Conservation (phyloP, 2,797 vertebrate genomes). For the Sebastes umbrosus region DNA sequence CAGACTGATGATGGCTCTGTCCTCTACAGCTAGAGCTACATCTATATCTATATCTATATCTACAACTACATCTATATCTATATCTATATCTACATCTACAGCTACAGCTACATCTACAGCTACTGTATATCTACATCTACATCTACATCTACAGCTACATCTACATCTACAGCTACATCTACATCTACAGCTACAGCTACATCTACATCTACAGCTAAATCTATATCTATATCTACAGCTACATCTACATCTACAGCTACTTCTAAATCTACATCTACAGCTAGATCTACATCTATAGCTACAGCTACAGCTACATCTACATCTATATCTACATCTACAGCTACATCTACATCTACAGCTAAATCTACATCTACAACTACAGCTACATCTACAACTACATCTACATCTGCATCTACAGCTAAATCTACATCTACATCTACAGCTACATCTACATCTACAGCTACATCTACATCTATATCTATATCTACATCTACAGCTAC, state of each 20-base stretch:
- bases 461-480: rapidly evolving
- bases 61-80: too few relatives aligned
- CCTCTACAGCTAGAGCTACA: too few relatives aligned
- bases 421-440: rapidly evolving
- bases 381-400: rapidly evolving
- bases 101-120: rapidly evolving
- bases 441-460: rapidly evolving
- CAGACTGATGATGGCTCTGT: not conserved
- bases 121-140: too few relatives aligned
- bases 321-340: rapidly evolving
- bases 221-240: rapidly evolving
- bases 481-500: too few relatives aligned
- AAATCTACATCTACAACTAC: rapidly evolving
- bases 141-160: too few relatives aligned
- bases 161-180: too few relatives aligned
- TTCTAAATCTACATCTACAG: rapidly evolving
- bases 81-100: too few relatives aligned
- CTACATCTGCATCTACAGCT: rapidly evolving
- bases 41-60: too few relatives aligned
- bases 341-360: rapidly evolving
- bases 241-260: rapidly evolving
- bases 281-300: rapidly evolving
- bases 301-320: rapidly evolving
- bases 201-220: rapidly evolving
- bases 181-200: too few relatives aligned